Evolutionary conservation across 2,888 invertebrate genomes (phyloP), one percentile per base, ranked within the genome.

Genomic region (Epiperipatus broadwayi): DNA sequence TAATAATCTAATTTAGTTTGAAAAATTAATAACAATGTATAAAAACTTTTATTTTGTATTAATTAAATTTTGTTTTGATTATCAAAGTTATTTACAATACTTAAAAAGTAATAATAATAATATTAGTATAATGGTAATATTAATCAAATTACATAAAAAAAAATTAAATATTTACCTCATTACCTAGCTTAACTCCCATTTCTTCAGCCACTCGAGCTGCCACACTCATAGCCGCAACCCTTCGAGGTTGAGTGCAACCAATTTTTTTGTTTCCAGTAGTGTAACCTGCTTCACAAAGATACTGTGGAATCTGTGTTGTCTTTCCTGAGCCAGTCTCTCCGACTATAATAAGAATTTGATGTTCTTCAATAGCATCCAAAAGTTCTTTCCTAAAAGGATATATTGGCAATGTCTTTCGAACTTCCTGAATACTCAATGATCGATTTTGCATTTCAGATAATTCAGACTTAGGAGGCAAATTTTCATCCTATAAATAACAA

Each of bases 211-310:
- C 97, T 57, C 97, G 72, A 3, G 93, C 79, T 15, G 97, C 85
- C 16, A 99, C 97, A n/a, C 89, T 89, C 97, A 97, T 99, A 2
- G 97, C 93, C 16, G 97, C 97, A 2, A 99, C 97, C 58, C 97
- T 68, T 46, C 95, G 67, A 0, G 97, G 95, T 58, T 93, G 91
- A 0, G 95, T 97, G 54, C 95, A 97, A 1, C 93, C 95, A 52
- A 95, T 83, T 48, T 63, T 63, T 60, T 78, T 76, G 64, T 81
- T 84, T 25, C 72, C 75, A 53, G 77, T 74, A 29, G 12, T n/a
- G 20, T 4, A 18, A 57, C 61, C 52, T 16, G 64, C 64, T 49
- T 69, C 64, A 44, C 59, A 52, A 4, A 69, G 52, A 49, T 65
- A 68, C 50, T 69, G 68, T 12, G 69, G 67, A 27, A 69, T 58